Evolutionary conservation across 1,140 invertebrate genomes (phyloP).

Genomic region (Maniola jurtina): DNA sequence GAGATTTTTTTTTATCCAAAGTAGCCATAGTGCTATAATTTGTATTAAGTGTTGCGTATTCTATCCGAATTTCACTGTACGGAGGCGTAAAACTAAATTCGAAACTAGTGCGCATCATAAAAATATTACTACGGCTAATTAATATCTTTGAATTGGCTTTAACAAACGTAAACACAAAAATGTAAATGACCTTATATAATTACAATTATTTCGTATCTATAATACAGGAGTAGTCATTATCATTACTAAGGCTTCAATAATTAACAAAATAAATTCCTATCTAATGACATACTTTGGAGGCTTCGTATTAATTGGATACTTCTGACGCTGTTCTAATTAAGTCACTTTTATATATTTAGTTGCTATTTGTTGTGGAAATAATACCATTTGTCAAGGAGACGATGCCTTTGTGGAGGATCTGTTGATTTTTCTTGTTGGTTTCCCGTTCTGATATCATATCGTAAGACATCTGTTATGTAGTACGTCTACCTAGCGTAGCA

Average conservation of each 20-base stretch:
- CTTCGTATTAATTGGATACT: slow-evolving; percentile 25
- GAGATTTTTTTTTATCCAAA: no score
- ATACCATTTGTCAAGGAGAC: background rate
- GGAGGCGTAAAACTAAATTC: no score
- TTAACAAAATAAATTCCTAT: slow-evolving; percentile 22
- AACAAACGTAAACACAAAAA: no score
- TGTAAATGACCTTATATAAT: background rate
- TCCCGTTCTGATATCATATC: background rate
- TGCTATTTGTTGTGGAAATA: background rate
- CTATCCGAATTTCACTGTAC: no score
- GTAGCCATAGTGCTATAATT: no score
- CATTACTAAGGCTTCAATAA: slow-evolving; percentile 21
- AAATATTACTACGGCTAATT: no score
- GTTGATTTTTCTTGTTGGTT: background rate
- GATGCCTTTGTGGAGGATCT: background rate
- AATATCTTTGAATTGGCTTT: no score
- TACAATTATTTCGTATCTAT: slow-evolving; percentile 1
- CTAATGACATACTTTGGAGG: slow-evolving; percentile 20
- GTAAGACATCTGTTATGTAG: no score
- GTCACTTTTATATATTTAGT: slow-evolving; percentile 5
- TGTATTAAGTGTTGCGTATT: no score
- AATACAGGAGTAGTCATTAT: slow-evolving; percentile 10
- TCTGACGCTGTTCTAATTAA: slow-evolving; percentile 1
- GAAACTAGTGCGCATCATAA: no score
- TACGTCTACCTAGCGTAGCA: no score